These are phyloP conservation scores for Calvadosia cruxmelitensis DNA, from an alignment of 30 jellyfish, hydroid and myxozoan genomes.

Conservation along the genomic window DNA sequence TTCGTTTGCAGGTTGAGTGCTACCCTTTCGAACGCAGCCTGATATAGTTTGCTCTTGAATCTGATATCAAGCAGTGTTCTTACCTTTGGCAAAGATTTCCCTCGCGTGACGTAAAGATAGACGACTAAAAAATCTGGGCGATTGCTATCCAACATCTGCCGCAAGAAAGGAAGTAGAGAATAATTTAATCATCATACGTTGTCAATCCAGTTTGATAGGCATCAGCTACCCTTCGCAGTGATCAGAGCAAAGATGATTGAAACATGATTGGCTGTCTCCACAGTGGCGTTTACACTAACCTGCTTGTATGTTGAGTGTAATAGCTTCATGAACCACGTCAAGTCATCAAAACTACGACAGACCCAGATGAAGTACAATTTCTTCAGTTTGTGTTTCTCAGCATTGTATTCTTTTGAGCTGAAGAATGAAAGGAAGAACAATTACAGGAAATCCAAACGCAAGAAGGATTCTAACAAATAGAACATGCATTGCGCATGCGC, in stretches of 20 bases:
- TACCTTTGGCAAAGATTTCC: neutral
- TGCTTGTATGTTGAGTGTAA: slow-evolving; percentile 9
- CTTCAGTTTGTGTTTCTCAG: slow-evolving; percentile 24
- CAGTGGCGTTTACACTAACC: neutral
- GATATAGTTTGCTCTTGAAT: neutral
- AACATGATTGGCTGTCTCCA: no score
- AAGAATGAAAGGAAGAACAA: neutral
- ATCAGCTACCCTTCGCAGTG: no score
- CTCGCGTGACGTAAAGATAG: neutral
- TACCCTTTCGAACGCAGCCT: no score
- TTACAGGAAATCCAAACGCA: no score
- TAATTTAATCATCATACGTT: no score
- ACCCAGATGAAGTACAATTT: slow-evolving; percentile 71
- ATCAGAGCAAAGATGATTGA: no score
- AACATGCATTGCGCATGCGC: no score
- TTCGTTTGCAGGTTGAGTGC: no score
- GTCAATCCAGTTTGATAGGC: no score
- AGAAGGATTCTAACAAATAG: no score
- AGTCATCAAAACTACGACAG: slow-evolving; percentile 54
- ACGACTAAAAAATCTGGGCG: neutral
- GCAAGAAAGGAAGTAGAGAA: no score
- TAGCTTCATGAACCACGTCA: slow-evolving; percentile 65
- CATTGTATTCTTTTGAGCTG: neutral
- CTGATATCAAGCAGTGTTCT: neutral
- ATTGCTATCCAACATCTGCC: neutral